Base-by-base conservation (phyloP, 1,140 invertebrate genomes). In the Heliconius eleuchia region DNA sequence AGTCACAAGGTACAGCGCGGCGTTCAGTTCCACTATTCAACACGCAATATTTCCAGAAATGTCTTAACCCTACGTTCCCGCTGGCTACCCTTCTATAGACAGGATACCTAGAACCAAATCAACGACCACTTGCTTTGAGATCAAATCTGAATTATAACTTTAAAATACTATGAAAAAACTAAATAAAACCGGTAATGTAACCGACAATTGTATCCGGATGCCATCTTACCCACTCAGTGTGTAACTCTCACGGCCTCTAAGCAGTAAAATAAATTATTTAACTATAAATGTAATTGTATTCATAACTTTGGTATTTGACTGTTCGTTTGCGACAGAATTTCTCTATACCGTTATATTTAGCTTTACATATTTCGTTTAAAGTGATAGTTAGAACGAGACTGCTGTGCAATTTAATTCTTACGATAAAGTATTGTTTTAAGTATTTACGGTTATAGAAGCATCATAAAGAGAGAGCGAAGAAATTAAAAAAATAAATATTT, bases 231-330 rank as follows among this genome's bases (percentile, higher is more conserved):
- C 60, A 76, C 74, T 70, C 74, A 70, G 46, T 76, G 57, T 42
- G 74, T 76, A 72, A 37, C 66, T 77, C 76, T 77, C 76, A 77
- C 76, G 76, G 76, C 76, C 76, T 77, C 30, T 55, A 27, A 71
- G 70, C 70, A 70, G 76, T 77, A 71, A 77, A 71, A 71, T 71
- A 77, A 76, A 76, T 76, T 76, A 76, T 77, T 77, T 77, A 66
- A 50, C 76, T 77, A 77, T 77, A 77, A 76, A 72, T 39, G 46
- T 55, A 77, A 77, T 77, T 46, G 66, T 77, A 77, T 77, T 77
- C 76, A 77, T 77, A 77, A 71, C 70, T 77, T 66, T 77, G 66
- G 66, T 23, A 71, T 71, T 71, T 66, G 66, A 30, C 7, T 55
- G 23, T 37, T 37, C 71, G 37, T 71, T 77, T 77, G 66, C 46